These are phyloP conservation scores for Crotophaga sulcirostris DNA, from an alignment of 2,113 vertebrate species.

Conservation along the genomic window DNA sequence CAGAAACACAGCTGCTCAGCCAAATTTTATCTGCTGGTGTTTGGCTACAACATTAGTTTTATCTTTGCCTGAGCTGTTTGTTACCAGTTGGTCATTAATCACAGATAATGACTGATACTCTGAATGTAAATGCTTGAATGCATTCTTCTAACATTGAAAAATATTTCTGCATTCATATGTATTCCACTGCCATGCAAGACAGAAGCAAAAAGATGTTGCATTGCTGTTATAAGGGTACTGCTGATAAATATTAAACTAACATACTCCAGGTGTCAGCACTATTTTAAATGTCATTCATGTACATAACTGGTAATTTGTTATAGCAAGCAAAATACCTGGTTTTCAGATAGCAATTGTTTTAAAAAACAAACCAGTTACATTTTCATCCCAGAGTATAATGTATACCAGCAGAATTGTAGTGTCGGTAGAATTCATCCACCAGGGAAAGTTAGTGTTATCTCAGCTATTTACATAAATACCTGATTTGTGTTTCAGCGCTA, in stretches of 20 bases:
- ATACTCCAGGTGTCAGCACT: not conserved
- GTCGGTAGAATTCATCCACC: not conserved
- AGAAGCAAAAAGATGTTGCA: not conserved
- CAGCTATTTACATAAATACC: not conserved
- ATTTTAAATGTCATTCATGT: not conserved
- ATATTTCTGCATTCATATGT: not conserved
- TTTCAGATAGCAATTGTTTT: not conserved
- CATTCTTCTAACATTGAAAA: conserved; percentile 5
- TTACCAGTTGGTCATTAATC: conserved; percentile 2
- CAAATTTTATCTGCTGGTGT: conserved; percentile 2
- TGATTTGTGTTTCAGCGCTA: not conserved
- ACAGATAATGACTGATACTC: conserved; percentile 3
- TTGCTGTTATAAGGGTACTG: not conserved
- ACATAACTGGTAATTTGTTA: not conserved
- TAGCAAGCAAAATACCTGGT: not conserved
- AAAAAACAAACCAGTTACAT: not conserved
- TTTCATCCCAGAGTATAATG: not conserved
- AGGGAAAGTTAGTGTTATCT: not conserved
- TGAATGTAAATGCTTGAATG: conserved; percentile 5
- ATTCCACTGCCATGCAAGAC: not conserved
- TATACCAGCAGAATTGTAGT: not conserved
- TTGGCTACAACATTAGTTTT: conserved; percentile 45
- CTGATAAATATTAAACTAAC: not conserved
- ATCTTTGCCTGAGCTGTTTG: conserved; percentile 23
- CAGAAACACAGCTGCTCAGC: conserved; percentile 4